Conservation (phyloP, 2,888 invertebrate genomes). For the Leptopterna dolabrata region DNA sequence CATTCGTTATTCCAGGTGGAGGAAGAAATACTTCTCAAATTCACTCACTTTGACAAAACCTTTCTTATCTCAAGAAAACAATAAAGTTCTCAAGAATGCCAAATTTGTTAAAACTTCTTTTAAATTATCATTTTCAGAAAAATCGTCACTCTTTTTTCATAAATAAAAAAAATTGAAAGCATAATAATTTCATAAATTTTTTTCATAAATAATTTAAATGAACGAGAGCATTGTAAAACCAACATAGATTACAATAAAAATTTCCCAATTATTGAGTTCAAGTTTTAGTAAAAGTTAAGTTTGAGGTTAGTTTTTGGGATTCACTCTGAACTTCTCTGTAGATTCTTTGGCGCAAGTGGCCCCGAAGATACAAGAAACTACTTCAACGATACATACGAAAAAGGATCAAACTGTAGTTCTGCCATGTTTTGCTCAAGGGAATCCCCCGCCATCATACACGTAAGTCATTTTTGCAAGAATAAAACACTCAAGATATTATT, state of each 20-base stretch:
- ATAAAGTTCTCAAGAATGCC: background rate
- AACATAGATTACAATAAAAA: background rate
- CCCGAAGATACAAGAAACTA: slow-evolving; percentile 62
- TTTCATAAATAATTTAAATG: background rate
- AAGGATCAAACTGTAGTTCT: slow-evolving; percentile 66
- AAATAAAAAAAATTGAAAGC: background rate
- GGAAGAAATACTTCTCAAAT: background rate
- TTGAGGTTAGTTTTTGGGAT: background rate
- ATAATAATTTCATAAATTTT: background rate
- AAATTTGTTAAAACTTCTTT: background rate
- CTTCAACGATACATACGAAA: slow-evolving; percentile 69
- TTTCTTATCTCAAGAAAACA: background rate
- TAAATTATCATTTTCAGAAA: background rate
- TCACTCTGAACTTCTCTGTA: slow-evolving; percentile 36
- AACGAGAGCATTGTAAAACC: no score
- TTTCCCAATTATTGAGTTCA: background rate
- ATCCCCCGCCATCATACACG: slow-evolving; percentile 65
- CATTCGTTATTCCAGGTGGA: background rate
- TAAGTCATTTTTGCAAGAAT: slow-evolving; percentile 54
- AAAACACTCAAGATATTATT: background rate
- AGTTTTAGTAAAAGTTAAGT: background rate
- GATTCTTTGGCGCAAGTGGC: slow-evolving; percentile 56
- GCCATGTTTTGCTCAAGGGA: slow-evolving; percentile 67
- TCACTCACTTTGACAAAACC: background rate
- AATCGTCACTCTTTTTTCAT: background rate